Base-by-base conservation (phyloP, 2,797 vertebrate genomes). In the Neopelma chrysocephalum region DNA sequence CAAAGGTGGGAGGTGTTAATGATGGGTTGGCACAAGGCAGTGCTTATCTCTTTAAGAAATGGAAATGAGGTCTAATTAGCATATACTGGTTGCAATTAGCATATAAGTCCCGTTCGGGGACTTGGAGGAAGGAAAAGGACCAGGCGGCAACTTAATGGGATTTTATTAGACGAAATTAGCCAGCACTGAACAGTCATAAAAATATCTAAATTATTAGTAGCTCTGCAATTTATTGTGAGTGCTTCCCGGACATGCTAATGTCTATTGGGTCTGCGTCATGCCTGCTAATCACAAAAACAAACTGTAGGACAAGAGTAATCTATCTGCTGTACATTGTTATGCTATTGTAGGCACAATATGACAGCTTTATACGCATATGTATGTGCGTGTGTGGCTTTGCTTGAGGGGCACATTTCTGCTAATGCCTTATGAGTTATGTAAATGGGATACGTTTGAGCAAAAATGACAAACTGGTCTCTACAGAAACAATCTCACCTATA, bases 131-230 rank as follows among this genome's bases (percentile, higher is more conserved):
- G 96, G 95, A 95, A 97, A 97, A 96, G 96, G 97, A 97, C 97
- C 95, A 92, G 97, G 94, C 96, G 97, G 96, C 97, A 97, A 96
- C 96, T 97, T 98, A 98, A 98, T 98, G 97, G 97, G 97, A 94
- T 98, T 98, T 98, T 98, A 97, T 98, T 98, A 98, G 97, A 78
- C 68, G 93, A 98, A 98, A 98, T 98, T 98, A 98, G 97, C 96
- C 94, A 94, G 97, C 97, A 47, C 96, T 97, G 97, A 98, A 97
- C 96, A 98, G 97, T 97, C 97, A 97, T 98, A 98, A 98, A 98
- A 98, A 97, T 98, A 98, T 97, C 97, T 98, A 98, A 97, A 98
- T 98, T 98, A 98, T 97, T 97, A 97, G 96, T 94, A 97, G 97
- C 96, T 96, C 96, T 96, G 96, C 96, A 97, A 97, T 97, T 98